phyloP scores from a whole-genome alignment of 2,888 invertebrate species.

The Chalcis sispes region DNA sequence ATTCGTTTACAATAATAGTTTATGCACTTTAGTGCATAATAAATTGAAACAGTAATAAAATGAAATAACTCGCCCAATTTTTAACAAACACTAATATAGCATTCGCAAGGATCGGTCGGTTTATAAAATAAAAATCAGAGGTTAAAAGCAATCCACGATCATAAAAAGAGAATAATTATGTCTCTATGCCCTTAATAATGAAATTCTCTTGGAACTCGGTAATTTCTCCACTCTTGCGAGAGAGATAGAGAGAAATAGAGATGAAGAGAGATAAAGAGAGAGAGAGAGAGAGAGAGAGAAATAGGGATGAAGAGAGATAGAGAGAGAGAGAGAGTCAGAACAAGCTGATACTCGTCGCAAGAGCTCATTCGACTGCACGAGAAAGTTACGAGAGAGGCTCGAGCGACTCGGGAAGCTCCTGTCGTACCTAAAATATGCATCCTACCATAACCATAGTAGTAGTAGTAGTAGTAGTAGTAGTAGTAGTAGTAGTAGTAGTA shows the following conservation, averaged over 20 bases:
- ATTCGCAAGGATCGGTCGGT: not conserved
- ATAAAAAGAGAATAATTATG: conserved; percentile 38
- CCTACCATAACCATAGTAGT: not conserved
- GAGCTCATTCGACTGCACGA: conserved; percentile 46
- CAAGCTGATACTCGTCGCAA: conserved; percentile 31
- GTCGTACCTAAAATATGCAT: conserved; percentile 40
- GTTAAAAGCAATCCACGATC: not conserved
- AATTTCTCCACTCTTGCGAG: conserved; percentile 39
- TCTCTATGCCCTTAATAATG: conserved; percentile 43
- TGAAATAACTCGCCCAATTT: no score
- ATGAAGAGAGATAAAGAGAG: not conserved
- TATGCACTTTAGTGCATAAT: no score
- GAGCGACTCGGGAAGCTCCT: conserved; percentile 34
- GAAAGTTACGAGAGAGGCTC: conserved; percentile 45
- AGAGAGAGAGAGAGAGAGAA: not conserved
- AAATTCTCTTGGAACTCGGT: conserved; percentile 48
- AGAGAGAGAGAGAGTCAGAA: not conserved
- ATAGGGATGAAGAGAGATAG: no score
- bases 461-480: not conserved
- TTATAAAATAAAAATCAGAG: not conserved
- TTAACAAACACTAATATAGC: not conserved
- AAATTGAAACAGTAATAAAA: no score
- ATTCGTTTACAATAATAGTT: no score
- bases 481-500: no score
- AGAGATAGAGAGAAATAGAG: no score